Conservation (phyloP, 2,888 invertebrate species). For the Germaria angustata region DNA sequence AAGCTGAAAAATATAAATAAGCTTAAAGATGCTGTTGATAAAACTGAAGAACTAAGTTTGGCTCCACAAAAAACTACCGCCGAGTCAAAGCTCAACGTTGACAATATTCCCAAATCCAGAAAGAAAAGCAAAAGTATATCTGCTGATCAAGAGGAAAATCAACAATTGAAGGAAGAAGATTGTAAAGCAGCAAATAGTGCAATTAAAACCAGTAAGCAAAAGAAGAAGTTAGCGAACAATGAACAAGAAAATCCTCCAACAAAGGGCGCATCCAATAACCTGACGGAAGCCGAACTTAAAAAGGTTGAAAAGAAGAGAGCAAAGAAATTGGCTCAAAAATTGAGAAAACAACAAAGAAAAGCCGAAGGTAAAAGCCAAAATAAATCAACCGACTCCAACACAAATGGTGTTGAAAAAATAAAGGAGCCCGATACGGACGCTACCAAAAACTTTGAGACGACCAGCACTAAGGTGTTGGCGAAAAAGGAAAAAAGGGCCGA, state of each 20-base stretch:
- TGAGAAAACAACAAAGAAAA: slow-evolving; percentile 70
- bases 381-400: not conserved
- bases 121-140: slow-evolving; percentile 55
- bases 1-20: slow-evolving; percentile 57
- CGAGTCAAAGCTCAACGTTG: not conserved
- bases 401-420: not conserved
- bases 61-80: not conserved
- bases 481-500: slow-evolving; percentile 44
- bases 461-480: slow-evolving; percentile 17
- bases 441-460: not conserved
- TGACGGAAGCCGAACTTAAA: slow-evolving; percentile 62
- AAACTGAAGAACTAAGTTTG: not conserved
- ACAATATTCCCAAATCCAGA: slow-evolving; percentile 59
- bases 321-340: slow-evolving; percentile 73
- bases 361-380: not conserved
- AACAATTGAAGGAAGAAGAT: not conserved
- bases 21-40: slow-evolving; percentile 47
- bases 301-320: slow-evolving; percentile 73
- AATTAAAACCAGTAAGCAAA: not conserved
- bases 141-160: not conserved
- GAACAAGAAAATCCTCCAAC: not conserved
- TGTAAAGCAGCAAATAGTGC: not conserved
- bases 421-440: not conserved
- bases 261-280: not conserved
- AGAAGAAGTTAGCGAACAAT: not conserved